Base-by-base conservation (phyloP, 1,140 invertebrate genomes). In the Trichogramma pretiosum region DNA sequence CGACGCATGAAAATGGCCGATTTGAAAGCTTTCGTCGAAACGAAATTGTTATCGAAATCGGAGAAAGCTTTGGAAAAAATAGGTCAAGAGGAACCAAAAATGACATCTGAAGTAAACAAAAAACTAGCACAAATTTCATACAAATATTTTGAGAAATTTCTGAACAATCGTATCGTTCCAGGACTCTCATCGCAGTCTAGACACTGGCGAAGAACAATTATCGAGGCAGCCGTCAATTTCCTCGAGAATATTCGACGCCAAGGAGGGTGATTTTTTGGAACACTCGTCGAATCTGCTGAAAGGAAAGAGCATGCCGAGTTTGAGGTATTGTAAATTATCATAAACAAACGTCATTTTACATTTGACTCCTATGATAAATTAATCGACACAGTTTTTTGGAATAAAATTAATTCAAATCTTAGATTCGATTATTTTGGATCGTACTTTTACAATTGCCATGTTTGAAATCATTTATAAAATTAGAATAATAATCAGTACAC, bases 261-360 rank as follows among this genome's bases (percentile, higher is more conserved):
- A 65, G 49, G 63, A 68, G 37, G 56, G 67, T 7, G 65, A 67
- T 54, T 67, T 62, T 19, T 66, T 64, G 43, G 65, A 67, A 23
- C 62, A 63, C 43, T 65, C 79, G 1, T 83, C 81, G 46, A 87
- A 86, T 67, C 72, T 93, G 23, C 83, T 91, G 35, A 91, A 93
- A 77, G 91, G 90, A 37, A 93, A 93, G 73, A 93, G 89, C 74
- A 93, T 94, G 89, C 91, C 91, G 5, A 93, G 89, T 67, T 72
- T 94, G 37, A 93, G 89, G 89, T 92, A 77, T 38, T 38, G 16
- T 28, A 36, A 21, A 39, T 36, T 1, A 32, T 37, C 46, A n/a
- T n/a, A n/a, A n/a, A n/a, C n/a, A n/a, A n/a, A n/a, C n/a, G n/a
- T n/a, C n/a, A n/a, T n/a, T n/a, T n/a, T n/a, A n/a, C n/a, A n/a